Evolutionary conservation across 2,113 vertebrate species (phyloP).

Genomic region (Neogobius melanostomus): DNA sequence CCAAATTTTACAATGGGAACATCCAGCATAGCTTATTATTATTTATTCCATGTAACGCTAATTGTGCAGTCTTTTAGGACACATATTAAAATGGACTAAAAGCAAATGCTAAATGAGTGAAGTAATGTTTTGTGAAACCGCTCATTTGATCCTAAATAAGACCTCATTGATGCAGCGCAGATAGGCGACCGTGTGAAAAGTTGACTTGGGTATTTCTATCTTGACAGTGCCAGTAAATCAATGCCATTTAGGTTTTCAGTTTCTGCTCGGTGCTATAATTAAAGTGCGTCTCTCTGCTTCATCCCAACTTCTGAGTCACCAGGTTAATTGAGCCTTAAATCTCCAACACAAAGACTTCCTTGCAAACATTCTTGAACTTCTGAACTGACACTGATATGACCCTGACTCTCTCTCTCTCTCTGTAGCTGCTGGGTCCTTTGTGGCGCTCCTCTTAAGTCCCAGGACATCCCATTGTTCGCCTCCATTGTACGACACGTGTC

Average conservation of each 20-base stretch:
- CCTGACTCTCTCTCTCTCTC: constrained; percentile 36
- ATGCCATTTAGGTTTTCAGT: constrained; percentile 35
- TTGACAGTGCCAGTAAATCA: constrained; percentile 55
- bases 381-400: constrained; percentile 70
- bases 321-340: constrained; percentile 69
- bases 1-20: background rate
- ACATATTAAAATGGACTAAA: background rate
- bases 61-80: background rate
- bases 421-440: constrained; percentile 56
- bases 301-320: constrained; percentile 49
- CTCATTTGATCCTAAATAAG: constrained; percentile 3
- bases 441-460: constrained; percentile 25
- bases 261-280: constrained; percentile 57
- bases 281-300: constrained; percentile 44
- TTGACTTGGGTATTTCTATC: constrained; percentile 28
- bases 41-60: background rate
- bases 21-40: background rate
- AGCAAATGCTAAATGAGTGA: background rate
- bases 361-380: constrained; percentile 71
- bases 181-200: constrained; percentile 9
- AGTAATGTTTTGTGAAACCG: background rate
- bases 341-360: constrained; percentile 66
- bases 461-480: constrained; percentile 49
- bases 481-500: constrained; percentile 60
- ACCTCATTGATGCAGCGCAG: background rate